Percentiles rank a stretch among this genome's conserved stretches.
Conservation (phyloP, 2,797 vertebrate species). For the Astyanax mexicanus region DNA sequence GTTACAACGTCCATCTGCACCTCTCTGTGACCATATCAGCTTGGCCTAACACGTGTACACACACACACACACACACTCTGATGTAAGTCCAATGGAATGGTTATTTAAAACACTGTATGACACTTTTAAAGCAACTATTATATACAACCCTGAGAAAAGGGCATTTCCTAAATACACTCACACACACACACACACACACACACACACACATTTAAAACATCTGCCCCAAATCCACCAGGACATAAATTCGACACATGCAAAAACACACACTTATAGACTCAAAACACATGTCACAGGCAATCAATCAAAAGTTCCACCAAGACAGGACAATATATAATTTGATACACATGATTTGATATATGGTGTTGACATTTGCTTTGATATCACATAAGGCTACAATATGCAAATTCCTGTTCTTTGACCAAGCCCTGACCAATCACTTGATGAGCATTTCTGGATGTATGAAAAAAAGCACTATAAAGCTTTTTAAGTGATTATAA, state of each 20-base stretch:
- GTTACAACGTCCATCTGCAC: constrained; percentile 78
- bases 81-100: constrained; percentile 3
- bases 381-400: neutral
- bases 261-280: no score
- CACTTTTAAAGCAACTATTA: neutral
- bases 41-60: constrained; percentile 21
- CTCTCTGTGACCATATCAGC: constrained; percentile 63
- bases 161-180: neutral
- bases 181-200: neutral
- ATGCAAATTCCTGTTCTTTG: no score
- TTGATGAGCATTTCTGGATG: no score
- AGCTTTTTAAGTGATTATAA: no score
- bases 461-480: no score
- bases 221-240: neutral
- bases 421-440: no score
- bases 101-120: neutral
- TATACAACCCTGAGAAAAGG: neutral
- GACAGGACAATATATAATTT: neutral
- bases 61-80: constrained; percentile 32
- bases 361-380: neutral
- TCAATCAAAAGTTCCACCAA: neutral
- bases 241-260: neutral
- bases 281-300: no score
- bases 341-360: no score
- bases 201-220: neutral